Percentiles rank a stretch among this genome's conserved stretches.
Evolutionary conservation across 2,797 vertebrate genomes (phyloP).

Genomic region (Threskiornis aethiopicus): DNA sequence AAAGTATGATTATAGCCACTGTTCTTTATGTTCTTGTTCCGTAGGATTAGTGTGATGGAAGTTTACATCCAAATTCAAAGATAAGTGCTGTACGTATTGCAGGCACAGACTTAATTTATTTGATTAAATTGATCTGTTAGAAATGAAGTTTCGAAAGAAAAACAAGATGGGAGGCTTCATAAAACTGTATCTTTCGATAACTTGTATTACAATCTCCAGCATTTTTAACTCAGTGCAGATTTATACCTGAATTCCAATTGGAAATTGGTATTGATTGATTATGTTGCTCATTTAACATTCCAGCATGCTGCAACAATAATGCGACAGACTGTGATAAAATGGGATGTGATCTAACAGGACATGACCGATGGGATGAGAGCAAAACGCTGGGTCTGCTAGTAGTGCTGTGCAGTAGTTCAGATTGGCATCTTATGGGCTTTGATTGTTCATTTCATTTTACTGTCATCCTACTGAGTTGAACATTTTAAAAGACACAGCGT

Average conservation of each 20-base stretch:
- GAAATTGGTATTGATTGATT: constrained; percentile 52
- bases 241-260: constrained; percentile 12
- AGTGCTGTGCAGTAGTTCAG: constrained; percentile 21
- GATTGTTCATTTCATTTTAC: constrained; percentile 70
- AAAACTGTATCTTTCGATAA: background rate
- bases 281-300: constrained; percentile 46
- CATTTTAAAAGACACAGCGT: constrained; percentile 49
- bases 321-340: constrained; percentile 52
- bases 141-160: constrained; percentile 18
- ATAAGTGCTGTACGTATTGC: background rate
- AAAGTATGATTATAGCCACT: constrained; percentile 46
- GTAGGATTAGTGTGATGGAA: constrained; percentile 34
- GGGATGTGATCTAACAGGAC: constrained; percentile 54
- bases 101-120: background rate
- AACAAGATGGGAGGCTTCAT: background rate
- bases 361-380: constrained; percentile 31
- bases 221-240: background rate
- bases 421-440: constrained; percentile 55
- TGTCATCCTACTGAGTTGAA: constrained; percentile 68
- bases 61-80: background rate
- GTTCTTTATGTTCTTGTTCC: constrained; percentile 23
- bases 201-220: background rate
- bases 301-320: constrained; percentile 32
- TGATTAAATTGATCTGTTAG: background rate
- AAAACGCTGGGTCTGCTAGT: background rate